Evolutionary conservation across 2,888 invertebrate genomes (phyloP), one percentile per base, ranked within the genome.

Genomic region (Phyllotreta cruciferae): DNA sequence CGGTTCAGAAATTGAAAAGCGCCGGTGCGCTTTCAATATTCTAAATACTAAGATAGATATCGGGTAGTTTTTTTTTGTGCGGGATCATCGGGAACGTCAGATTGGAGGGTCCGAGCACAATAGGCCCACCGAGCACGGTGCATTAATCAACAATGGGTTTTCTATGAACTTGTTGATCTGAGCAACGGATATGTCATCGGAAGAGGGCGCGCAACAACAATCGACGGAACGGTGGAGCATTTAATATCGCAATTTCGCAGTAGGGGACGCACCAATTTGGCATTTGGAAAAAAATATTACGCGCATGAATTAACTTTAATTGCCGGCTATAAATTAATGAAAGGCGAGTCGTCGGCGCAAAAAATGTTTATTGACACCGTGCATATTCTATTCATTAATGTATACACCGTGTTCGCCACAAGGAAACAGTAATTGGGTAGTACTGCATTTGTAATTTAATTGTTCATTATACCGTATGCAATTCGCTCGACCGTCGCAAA

Each of bases 351-450:
- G 24, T 24, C 24, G 24, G 4, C 24, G 24, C 24, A 24, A 24
- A 24, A 24, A 24, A 24, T 24, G 4, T 24, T 24, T 24, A 24
- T 54, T 14, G 24, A 24, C 42, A 24, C 49, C 9, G 24, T 24
- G 24, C 24, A 24, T 60, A 52, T 52, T 60, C 42, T n/a, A 14
- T 60, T 60, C 60, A 53, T 60, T 42, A 52, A 42, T 37, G 52
- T 42, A 52, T 44, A 54, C 56, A 54, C 60, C 54, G 50, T 57
- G 45, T 56, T 24, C 13, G 62, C 55, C 47, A 72, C 74, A 72
- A 75, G 77, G 76, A 77, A 76, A 75, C 77, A 74, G 75, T 79
- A 79, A 79, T 79, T 79, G 79, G 78, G 78, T 77, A 77, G 74
- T 75, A 72, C 73, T 71, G 77, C 77, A 76, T 78, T 76, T 76